A percentile compares a stretch with the other conserved stretches of the same genome.
Conservation (phyloP, 2,888 invertebrate genomes). For the Lamellibrachia columna region DNA sequence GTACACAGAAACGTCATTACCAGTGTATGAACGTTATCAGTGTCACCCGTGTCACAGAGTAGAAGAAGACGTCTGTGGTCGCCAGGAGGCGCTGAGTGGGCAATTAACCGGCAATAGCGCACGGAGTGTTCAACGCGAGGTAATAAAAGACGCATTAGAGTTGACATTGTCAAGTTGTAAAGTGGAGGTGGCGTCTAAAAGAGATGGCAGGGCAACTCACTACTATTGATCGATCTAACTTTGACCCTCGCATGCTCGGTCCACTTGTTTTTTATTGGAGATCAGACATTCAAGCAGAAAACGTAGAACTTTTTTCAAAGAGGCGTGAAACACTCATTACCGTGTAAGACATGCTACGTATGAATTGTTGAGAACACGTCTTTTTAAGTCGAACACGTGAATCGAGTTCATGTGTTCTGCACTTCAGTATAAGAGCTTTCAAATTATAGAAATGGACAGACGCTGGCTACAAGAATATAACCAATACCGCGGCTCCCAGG, state of each 20-base stretch:
- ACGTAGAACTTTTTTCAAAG: neutral
- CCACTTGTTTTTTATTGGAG: neutral
- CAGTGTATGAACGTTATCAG: neutral
- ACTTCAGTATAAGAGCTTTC: too few species aligned
- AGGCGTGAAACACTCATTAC: neutral
- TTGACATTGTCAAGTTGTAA: neutral
- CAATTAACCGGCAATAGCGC: neutral
- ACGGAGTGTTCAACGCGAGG: neutral
- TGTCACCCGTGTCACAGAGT: neutral
- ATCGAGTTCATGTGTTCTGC: too few species aligned
- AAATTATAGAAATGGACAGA: too few species aligned
- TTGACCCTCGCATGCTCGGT: neutral
- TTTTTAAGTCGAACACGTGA: too few species aligned
- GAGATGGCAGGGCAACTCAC: neutral
- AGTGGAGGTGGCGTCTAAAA: neutral
- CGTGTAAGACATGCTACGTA: too few species aligned
- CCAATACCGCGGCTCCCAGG: too few species aligned
- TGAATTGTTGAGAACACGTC: too few species aligned
- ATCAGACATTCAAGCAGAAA: neutral
- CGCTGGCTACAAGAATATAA: too few species aligned
- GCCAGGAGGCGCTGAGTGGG: neutral
- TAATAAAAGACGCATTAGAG: neutral
- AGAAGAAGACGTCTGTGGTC: constrained; percentile 1
- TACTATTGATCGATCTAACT: neutral
- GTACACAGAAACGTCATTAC: neutral